Evolutionary conservation across 2,888 invertebrate species (phyloP).

Genomic region (Melanostoma scalare): DNA sequence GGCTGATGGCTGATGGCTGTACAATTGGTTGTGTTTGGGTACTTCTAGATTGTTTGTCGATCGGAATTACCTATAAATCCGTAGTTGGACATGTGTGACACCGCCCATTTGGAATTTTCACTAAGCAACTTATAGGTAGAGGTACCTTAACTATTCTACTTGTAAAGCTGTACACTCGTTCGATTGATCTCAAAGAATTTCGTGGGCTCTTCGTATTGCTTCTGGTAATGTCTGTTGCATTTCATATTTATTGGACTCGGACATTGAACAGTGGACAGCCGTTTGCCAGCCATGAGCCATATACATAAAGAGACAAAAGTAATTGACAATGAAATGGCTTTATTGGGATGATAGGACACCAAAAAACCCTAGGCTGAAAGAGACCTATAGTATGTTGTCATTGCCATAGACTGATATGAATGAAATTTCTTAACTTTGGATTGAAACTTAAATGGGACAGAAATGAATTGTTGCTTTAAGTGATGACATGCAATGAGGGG

Average conservation of each 20-base stretch:
- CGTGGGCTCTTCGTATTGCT: conserved; percentile 19
- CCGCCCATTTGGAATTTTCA: conserved; percentile 67
- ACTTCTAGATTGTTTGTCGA: conserved; percentile 62
- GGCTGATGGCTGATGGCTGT: neutral
- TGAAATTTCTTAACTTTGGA: conserved; percentile 29
- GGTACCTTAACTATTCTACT: neutral
- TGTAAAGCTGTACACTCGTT: neutral
- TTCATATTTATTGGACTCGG: conserved; percentile 62
- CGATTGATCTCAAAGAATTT: conserved; percentile 39
- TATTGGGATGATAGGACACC: conserved; percentile 40
- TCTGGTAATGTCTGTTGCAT: conserved; percentile 35
- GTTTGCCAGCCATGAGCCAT: conserved; percentile 28
- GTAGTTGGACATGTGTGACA: conserved; percentile 59
- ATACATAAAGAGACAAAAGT: conserved; percentile 2
- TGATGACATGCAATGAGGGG: conserved; percentile 27
- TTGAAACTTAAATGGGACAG: conserved; percentile 19
- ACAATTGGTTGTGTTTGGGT: neutral
- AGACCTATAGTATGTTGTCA: neutral
- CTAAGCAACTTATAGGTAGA: conserved; percentile 43
- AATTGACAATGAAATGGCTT: conserved; percentile 46
- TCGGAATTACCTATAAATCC: conserved; percentile 65
- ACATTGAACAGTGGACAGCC: neutral
- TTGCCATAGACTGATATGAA: conserved; percentile 20
- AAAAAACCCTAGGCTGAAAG: neutral
- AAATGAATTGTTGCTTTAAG: conserved; percentile 45